Base-by-base conservation (phyloP, 2,113 vertebrate species). In the Forbesichthys agassizii region DNA sequence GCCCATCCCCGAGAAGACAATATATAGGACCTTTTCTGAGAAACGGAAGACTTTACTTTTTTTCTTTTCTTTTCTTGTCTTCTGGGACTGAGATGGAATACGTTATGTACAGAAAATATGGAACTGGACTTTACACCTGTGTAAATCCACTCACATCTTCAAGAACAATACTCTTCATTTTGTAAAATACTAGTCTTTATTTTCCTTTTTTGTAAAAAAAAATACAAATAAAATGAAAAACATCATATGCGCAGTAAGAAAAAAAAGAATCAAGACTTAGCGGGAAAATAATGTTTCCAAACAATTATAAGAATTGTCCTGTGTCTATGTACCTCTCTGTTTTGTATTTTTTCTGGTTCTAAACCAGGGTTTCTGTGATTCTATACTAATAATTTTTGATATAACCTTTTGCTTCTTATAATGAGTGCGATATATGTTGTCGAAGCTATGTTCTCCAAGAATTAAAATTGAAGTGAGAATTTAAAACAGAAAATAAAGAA, bases 341-440 rank as follows among this genome's bases (percentile, higher is more conserved):
- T 97, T 99, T 99, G 97, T 99, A 97, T 98, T 98, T 98, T 97
- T 99, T 98, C 96, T 98, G 98, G 98, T 98, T 99, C 96, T 95
- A 95, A 99, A 99, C 98, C 97, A 98, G 96, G 92, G 94, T 97
- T 99, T 95, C 96, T 98, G 96, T 98, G 96, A 98, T 98, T 99
- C 95, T 98, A 96, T 99, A 99, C 96, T 98, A 99, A 98, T 98
- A 95, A 98, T 98, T 99, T 98, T 99, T 99, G 93, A 99, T 99
- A 99, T 99, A 98, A 98, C 96, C 95, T 95, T 98, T 99, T 99
- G 96, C 96, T 98, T 99, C 96, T 98, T 98, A 98, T 96, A 98
- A 96, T 96, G 96, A 98, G 96, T 99, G 97, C 96, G 95, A 95
- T 98, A 96, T 95, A 96, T 98, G 96, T 99, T 98, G 96, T 98